These are phyloP conservation scores for Capra hircus DNA, from an alignment of 2,113 vertebrate genomes.

Conservation along the genomic window DNA sequence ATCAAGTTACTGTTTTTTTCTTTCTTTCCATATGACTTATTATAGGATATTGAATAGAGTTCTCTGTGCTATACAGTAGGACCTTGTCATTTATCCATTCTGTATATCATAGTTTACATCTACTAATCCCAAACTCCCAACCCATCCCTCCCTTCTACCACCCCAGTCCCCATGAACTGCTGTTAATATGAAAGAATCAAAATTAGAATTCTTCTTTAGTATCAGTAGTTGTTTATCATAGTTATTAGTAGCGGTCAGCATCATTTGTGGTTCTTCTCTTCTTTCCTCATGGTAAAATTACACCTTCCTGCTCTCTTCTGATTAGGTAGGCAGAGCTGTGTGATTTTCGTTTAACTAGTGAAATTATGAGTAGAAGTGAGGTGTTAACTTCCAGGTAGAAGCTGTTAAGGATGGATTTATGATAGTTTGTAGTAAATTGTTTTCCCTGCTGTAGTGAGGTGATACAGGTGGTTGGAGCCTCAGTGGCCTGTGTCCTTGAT, in stretches of 20 bases:
- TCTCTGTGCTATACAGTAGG: not conserved
- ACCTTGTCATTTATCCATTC: not conserved
- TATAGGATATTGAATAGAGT: not conserved
- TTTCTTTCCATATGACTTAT: not conserved
- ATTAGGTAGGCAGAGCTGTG: not conserved
- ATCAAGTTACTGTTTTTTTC: not conserved
- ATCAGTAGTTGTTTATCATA: not conserved
- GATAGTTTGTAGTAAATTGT: not conserved
- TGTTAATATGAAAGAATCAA: not conserved
- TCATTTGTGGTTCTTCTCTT: not conserved
- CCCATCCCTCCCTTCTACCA: not conserved
- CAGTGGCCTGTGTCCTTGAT: not conserved
- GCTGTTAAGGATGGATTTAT: not conserved
- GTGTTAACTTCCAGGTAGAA: not conserved
- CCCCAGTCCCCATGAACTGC: not conserved
- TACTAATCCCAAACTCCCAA: not conserved
- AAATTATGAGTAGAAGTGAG: not conserved
- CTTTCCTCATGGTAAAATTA: not conserved
- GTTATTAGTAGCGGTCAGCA: not conserved
- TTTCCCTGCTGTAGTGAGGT: not conserved
- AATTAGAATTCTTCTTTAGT: not conserved
- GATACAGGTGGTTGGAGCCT: not conserved
- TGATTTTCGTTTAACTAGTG: not conserved
- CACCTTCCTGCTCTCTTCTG: not conserved
- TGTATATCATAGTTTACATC: not conserved